A percentile compares a stretch with the other conserved stretches of the same genome.
Evolutionary conservation across 2,888 invertebrate genomes (phyloP).

Genomic region (Acronicta leporina): DNA sequence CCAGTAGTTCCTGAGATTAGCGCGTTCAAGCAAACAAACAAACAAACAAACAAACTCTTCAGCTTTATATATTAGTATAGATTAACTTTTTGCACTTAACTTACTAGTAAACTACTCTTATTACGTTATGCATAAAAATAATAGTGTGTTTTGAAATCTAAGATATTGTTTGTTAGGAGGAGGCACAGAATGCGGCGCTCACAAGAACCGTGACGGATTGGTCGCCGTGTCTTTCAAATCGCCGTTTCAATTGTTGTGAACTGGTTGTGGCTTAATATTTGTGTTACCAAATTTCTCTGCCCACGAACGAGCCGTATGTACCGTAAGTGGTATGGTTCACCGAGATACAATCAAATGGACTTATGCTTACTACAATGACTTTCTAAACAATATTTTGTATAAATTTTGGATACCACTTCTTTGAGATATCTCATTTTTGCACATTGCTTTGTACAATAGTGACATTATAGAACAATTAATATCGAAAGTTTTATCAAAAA

Average conservation of each 20-base stretch:
- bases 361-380: slow-evolving; percentile 73
- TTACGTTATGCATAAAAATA: slow-evolving; percentile 32
- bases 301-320: slow-evolving; percentile 74
- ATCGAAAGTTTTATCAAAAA: slow-evolving; percentile 40
- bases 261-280: slow-evolving; percentile 78
- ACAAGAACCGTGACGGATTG: slow-evolving; percentile 72
- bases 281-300: slow-evolving; percentile 82
- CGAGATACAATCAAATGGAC: slow-evolving; percentile 80
- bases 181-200: slow-evolving; percentile 53
- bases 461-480: slow-evolving; percentile 5
- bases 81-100: not conserved
- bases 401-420: slow-evolving; percentile 32
- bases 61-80: not conserved
- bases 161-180: slow-evolving; percentile 50
- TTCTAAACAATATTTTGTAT: slow-evolving; percentile 77
- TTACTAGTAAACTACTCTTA: not conserved
- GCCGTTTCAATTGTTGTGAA: slow-evolving; percentile 77
- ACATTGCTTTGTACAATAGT: not conserved
- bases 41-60: too few species aligned
- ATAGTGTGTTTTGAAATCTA: slow-evolving; percentile 43
- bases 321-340: slow-evolving; percentile 77
- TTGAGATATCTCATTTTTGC: slow-evolving; percentile 12
- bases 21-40: too few species aligned
- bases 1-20: too few species aligned
- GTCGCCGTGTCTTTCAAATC: slow-evolving; percentile 74